A percentile compares a stretch with the other conserved stretches of the same genome.
Evolutionary conservation across 2,113 vertebrate genomes (phyloP).

Genomic region (Phasianus colchicus): DNA sequence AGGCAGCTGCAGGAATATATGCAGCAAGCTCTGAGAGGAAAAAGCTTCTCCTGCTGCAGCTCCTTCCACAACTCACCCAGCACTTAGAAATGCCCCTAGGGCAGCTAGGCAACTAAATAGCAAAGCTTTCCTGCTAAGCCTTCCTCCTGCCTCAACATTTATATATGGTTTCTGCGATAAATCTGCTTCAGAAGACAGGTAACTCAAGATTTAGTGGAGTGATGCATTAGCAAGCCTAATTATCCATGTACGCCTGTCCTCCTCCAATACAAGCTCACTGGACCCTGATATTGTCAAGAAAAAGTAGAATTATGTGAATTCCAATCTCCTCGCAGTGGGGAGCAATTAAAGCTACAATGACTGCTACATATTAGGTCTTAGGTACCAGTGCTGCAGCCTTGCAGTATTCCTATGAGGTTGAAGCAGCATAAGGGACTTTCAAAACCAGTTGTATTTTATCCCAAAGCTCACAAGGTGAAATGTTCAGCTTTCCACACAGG

Average conservation of each 20-base stretch:
- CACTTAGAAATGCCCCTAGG: background rate
- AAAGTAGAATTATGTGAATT: background rate
- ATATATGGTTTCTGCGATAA: background rate
- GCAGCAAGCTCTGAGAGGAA: background rate
- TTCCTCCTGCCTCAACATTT: background rate
- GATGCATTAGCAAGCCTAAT: background rate
- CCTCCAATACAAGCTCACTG: background rate
- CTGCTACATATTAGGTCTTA: background rate
- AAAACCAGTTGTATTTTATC: background rate
- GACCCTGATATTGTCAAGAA: background rate
- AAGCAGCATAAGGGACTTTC: background rate
- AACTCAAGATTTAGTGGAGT: background rate
- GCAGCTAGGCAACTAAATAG: background rate
- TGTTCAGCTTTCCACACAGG: accelerated
- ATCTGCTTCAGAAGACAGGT: background rate
- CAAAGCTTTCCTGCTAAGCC: background rate
- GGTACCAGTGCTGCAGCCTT: background rate
- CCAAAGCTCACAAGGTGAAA: background rate
- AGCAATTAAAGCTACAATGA: background rate
- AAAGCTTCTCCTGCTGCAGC: background rate
- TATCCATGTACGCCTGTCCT: background rate
- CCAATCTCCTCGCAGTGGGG: background rate
- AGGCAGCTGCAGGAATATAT: background rate
- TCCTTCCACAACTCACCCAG: background rate
- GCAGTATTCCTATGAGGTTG: background rate